These are phyloP conservation scores for Tadarida brasiliensis DNA, from an alignment of 2,797 vertebrate species.

Conservation along the genomic window DNA sequence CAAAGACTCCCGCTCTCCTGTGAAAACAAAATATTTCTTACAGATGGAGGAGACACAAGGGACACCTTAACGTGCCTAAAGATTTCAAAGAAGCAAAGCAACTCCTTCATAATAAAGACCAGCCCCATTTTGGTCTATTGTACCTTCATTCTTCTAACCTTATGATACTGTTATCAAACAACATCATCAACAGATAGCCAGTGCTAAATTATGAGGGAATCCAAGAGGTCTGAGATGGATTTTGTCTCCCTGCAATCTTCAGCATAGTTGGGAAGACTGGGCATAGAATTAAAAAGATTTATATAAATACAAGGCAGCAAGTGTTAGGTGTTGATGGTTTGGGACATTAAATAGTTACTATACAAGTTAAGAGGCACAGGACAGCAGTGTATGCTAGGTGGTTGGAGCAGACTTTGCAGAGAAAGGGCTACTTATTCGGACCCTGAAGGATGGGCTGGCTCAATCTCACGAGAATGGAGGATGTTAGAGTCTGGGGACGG, in stretches of 20 bases:
- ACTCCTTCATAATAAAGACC: neutral
- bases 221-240: neutral
- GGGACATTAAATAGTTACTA: neutral
- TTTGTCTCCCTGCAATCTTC: constrained; percentile 23
- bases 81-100: constrained; percentile 48
- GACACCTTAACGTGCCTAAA: neutral
- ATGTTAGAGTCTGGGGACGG: neutral
- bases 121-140: neutral
- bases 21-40: constrained; percentile 63
- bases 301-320: neutral
- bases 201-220: neutral
- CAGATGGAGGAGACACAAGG: neutral
- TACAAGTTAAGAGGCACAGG: neutral
- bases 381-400: neutral
- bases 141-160: neutral
- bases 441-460: neutral
- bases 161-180: constrained; percentile 7
- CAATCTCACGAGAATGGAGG: neutral
- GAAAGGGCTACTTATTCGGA: neutral
- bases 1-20: constrained; percentile 52
- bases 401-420: neutral
- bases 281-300: neutral
- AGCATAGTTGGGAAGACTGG: neutral
- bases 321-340: neutral
- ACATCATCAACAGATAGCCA: neutral